Percentiles rank a stretch among this genome's conserved stretches.
phyloP scores from a whole-genome alignment of 2,888 invertebrate species.

The Boloria selene region DNA sequence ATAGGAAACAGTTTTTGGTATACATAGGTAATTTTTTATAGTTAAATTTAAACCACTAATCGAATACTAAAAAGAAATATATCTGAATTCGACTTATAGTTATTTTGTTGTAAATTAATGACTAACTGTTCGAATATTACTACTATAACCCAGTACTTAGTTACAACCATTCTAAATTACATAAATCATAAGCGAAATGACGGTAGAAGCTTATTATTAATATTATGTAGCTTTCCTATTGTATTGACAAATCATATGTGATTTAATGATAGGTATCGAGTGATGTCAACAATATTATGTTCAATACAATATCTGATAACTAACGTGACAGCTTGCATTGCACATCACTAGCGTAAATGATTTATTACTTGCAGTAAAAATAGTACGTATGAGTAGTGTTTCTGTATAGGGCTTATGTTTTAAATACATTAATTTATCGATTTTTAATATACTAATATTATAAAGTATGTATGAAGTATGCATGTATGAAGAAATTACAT shows the following conservation, averaged over 20 bases:
- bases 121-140: neutral
- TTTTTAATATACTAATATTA: no score
- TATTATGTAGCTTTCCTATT: neutral
- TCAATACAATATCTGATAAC: slow-evolving; percentile 1
- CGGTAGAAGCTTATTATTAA: neutral
- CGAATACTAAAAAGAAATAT: no score
- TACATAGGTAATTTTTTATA: neutral
- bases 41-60: no score
- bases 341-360: slow-evolving; percentile 3
- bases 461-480: no score
- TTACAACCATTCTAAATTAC: neutral
- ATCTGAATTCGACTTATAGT: no score
- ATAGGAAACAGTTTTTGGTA: no score
- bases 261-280: slow-evolving; percentile 7
- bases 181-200: neutral
- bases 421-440: no score
- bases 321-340: slow-evolving; percentile 10
- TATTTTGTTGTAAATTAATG: no score
- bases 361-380: slow-evolving; percentile 6
- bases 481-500: no score
- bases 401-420: neutral
- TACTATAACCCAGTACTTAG: neutral
- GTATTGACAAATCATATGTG: slow-evolving; percentile 8
- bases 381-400: neutral
- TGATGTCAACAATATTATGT: slow-evolving; percentile 10